Evolutionary conservation across 2,113 vertebrate species (phyloP), one percentile per base, ranked within the genome.

Genomic region (Oreochromis aureus): DNA sequence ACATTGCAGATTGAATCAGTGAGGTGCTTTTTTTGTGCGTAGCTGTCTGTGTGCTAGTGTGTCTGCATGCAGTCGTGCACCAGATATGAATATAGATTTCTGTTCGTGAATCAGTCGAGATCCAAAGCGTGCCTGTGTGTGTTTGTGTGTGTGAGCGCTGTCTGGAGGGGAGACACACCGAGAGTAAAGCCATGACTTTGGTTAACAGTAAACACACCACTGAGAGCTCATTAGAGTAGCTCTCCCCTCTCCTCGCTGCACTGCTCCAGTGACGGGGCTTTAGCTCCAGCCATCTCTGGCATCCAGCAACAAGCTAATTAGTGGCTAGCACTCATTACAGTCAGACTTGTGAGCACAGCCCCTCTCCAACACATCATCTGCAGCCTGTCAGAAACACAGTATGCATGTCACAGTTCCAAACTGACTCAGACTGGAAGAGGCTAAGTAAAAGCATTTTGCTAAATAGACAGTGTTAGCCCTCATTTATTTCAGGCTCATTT

Each of bases 171-270:
- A 90, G 83, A 91, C 51, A 80, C 81, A 86, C 51, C 3, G 41
- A 87, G 86, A 93, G 88, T 87, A 87, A 84, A 94, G 89, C 92
- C 91, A 91, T 95, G 94, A 93, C 94, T 94, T 93, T 93, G 92
- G 94, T 93, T 93, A 92, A 92, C 94, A 95, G 92, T 95, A 95
- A 96, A 95, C 93, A 96, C 93, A 94, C 95, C 93, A 69, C 91
- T 92, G 95, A 96, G 95, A 93, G 91, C 95, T 95, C 94, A 96
- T 96, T 96, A 96, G 90, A 92, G 93, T 19, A 87, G 78, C 89
- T 90, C 89, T 88, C 81, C 86, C 83, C 69, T 89, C 91, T 91
- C 44, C 86, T 85, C 81, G 81, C 87, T 88, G 93, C 89, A 71
- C 87, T 87, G 93, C 92, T 93, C 90, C 89, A 87, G 78, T 92